Evolutionary conservation across 2,113 vertebrate genomes (phyloP).

Genomic region (Sphyrna mokarran): DNA sequence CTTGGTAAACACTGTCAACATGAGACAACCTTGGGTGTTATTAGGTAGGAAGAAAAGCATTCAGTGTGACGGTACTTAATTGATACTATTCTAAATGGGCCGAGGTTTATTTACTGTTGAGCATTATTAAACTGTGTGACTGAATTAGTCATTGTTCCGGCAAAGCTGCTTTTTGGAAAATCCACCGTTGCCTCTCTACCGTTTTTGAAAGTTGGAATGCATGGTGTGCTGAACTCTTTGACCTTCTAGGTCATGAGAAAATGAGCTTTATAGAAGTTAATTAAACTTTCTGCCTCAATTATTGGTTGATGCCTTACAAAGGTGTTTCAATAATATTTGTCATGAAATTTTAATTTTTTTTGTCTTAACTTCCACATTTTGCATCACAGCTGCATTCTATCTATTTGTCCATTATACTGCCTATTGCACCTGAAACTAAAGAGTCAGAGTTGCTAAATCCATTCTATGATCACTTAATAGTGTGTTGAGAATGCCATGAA

Average conservation of each 20-base stretch:
- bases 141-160: slow-evolving; percentile 16
- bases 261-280: slow-evolving; percentile 12
- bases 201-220: slow-evolving; percentile 14
- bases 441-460: not conserved
- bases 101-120: slow-evolving; percentile 30
- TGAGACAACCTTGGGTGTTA: slow-evolving; percentile 13
- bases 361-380: not conserved
- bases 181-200: not conserved
- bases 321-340: not conserved
- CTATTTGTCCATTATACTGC: not conserved
- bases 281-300: not conserved
- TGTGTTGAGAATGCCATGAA: not conserved
- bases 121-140: not conserved
- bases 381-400: not conserved
- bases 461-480: not conserved
- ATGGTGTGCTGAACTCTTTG: not conserved
- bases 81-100: slow-evolving; percentile 21
- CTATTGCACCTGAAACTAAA: not conserved
- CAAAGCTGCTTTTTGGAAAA: not conserved
- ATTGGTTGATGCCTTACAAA: not conserved
- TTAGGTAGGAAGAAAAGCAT: slow-evolving; percentile 18
- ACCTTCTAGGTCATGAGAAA: slow-evolving; percentile 13
- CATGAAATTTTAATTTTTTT: not conserved
- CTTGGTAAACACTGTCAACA: slow-evolving; percentile 14
- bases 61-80: slow-evolving; percentile 19